phyloP scores from a whole-genome alignment of 2,888 invertebrate genomes.

The Apamea anceps region DNA sequence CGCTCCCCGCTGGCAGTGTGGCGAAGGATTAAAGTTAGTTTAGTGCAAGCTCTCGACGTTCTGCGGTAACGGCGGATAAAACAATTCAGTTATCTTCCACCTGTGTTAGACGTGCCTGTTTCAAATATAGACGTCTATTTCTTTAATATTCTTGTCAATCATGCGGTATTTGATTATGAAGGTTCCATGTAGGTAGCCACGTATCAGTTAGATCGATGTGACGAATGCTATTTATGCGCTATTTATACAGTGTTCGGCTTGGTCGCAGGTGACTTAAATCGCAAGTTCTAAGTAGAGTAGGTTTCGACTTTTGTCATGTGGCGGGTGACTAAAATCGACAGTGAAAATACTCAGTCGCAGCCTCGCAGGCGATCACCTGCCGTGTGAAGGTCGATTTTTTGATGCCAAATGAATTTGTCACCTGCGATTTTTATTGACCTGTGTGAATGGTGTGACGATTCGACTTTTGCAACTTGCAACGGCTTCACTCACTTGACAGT shows the following conservation, averaged over 20 bases:
- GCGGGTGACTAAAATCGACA: background rate
- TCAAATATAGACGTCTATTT: conserved; percentile 6
- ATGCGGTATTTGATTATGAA: background rate
- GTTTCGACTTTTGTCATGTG: background rate
- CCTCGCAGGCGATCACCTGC: background rate
- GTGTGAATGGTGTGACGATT: no score
- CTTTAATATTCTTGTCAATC: conserved; percentile 2
- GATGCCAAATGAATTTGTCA: background rate
- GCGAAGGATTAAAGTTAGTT: conserved; percentile 3
- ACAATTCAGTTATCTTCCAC: conserved; percentile 55
- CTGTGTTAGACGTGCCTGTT: conserved; percentile 47
- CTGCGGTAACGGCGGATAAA: conserved; percentile 36
- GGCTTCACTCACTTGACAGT: background rate
- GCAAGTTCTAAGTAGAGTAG: background rate
- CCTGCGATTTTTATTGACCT: no score
- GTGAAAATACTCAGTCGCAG: background rate
- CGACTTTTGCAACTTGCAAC: no score
- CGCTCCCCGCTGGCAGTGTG: conserved; percentile 15
- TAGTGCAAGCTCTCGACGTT: conserved; percentile 36
- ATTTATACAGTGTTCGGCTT: no score
- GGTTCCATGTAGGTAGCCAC: background rate
- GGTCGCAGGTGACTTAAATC: background rate
- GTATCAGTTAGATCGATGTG: no score
- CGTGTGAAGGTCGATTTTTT: background rate
- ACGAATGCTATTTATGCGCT: no score